Base-by-base conservation (phyloP, 2,797 vertebrate genomes). In the Vespertilio murinus region DNA sequence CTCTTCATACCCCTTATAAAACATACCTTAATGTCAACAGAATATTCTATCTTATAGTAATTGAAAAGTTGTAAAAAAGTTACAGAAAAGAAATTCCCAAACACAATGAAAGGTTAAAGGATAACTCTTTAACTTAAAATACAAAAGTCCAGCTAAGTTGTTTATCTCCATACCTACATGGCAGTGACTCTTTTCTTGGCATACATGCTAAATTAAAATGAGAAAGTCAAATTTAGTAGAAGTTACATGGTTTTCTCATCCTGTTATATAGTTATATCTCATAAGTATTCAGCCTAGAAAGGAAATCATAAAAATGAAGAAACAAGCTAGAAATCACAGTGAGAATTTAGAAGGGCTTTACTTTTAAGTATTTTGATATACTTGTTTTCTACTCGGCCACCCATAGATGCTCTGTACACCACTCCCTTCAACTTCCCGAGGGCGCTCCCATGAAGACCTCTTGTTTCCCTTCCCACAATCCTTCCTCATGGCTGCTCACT, bases 301-400 rank as follows among this genome's bases (percentile, higher is more conserved):
- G 35, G 25, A 94, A 95, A 91, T 82, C 35, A 95, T 56, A 90
- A 95, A 91, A 93, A 83, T 30, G 2, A 14, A 96, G 71, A 78
- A 91, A 83, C 74, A 93, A 97, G 59, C 18, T 69, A 61, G 77
- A 94, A 95, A 96, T 90, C 64, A 95, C 1, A 85, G 91, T n/a
- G 73, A 64, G 70, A 97, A 93, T 65, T 95, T 78, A 86, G 61
- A 71, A 97, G 40, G 78, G 86, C 4, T 96, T 96, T 30, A 75
- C 65, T 96, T 96, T 96, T 33, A 71, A 77, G 8, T 40, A 6
- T 35, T 67, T 89, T 94, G 95, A 95, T 0, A 61, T 40, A 73
- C 22, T 33, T 13, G 65, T 91, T 94, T 95, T 94, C 84, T 92
- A 84, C 83, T 91, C 49, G 28, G 28, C 20, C 17, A 33, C 74